Evolutionary conservation across 2,797 vertebrate species (phyloP).

Genomic region (Trichosurus vulpecula): DNA sequence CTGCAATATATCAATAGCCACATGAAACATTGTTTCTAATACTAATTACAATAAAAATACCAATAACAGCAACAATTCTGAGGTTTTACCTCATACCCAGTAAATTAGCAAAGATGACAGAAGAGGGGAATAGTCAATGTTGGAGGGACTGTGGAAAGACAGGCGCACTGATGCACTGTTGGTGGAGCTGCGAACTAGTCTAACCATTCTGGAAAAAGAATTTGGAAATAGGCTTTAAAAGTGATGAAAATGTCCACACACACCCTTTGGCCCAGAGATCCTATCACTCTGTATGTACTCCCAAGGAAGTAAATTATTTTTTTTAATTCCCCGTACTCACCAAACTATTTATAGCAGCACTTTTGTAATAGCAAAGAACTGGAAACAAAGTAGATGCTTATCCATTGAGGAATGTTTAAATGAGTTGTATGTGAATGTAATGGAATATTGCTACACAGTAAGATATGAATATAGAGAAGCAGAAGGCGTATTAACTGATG

Average conservation of each 20-base stretch:
- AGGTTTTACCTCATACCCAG: not conserved
- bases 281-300: not conserved
- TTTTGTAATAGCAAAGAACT: not conserved
- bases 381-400: not conserved
- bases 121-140: not conserved
- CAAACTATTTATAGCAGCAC: too few relatives aligned
- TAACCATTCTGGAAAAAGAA: not conserved
- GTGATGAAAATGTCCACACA: too few relatives aligned
- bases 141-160: not conserved
- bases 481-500: not conserved
- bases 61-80: not conserved
- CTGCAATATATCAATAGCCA: not conserved
- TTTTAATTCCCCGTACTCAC: too few relatives aligned
- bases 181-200: not conserved
- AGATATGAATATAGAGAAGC: not conserved
- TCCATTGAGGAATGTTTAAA: not conserved
- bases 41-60: not conserved
- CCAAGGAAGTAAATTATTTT: too few relatives aligned
- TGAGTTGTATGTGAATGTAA: not conserved
- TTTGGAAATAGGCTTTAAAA: not conserved
- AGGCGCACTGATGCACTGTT: not conserved
- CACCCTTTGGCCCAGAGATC: not conserved
- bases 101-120: not conserved
- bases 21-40: not conserved
- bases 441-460: not conserved